Evolutionary conservation across 2,113 vertebrate genomes (phyloP).

Genomic region (Nibea coibor): DNA sequence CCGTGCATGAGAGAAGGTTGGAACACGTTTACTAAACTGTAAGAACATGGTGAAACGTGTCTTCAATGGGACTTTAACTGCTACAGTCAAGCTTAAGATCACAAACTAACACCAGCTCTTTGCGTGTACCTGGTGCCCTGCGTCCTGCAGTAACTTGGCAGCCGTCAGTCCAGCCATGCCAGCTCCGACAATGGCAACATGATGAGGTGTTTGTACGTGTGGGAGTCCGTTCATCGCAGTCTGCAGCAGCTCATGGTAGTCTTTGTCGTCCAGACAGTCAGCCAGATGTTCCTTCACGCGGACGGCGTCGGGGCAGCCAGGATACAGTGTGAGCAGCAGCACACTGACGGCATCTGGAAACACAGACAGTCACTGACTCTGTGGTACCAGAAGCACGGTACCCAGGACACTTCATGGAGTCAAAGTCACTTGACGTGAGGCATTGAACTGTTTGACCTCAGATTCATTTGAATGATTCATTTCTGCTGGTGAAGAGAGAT

Average conservation of each 20-base stretch:
- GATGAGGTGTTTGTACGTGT: accelerated
- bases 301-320: background rate
- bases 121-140: conserved; percentile 62
- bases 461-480: too few species aligned
- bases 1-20: too few species aligned
- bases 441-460: too few species aligned
- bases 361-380: background rate
- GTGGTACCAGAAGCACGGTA: background rate
- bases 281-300: conserved; percentile 11
- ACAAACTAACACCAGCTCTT: too few species aligned
- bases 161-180: conserved; percentile 64
- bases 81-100: too few species aligned
- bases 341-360: conserved; percentile 1
- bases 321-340: conserved; percentile 4
- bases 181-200: conserved; percentile 58
- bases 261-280: conserved; percentile 47
- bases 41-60: too few species aligned
- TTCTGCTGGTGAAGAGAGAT: background rate
- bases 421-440: too few species aligned
- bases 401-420: too few species aligned
- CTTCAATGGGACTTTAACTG: too few species aligned
- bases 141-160: conserved; percentile 57
- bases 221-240: background rate
- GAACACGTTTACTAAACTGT: too few species aligned
- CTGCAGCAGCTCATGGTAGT: conserved; percentile 25